Evolutionary conservation across 2,113 vertebrate species (phyloP), one percentile per base, ranked within the genome.

Genomic region (Pyrgilauda ruficollis): DNA sequence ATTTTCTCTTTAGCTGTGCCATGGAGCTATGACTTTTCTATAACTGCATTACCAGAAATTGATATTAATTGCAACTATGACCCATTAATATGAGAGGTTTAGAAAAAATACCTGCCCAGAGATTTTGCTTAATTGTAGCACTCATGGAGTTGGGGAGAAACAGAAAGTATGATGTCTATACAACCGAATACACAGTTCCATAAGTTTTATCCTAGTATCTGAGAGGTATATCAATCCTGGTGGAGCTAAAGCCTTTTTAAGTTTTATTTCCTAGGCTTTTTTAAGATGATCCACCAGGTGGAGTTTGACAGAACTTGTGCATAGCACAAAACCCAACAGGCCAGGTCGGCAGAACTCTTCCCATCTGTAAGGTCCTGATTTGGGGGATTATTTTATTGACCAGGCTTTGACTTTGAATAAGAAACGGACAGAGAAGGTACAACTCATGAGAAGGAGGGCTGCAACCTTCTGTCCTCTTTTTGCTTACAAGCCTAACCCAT

Each of bases 231-330:
- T 49, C 28, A 50, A 0, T 47, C 10, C 9, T 39, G 31, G 14
- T 44, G 49, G 56, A 61, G 19, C 0, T 1, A 37, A 62, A 75
- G 22, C 44, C 46, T 37, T 37, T 26, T 15, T 3, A 33, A 52
- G 33, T 39, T 39, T 68, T 30, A 35, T 62, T 63, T 70, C 49
- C 19, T 22, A 6, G 35, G 31, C 15, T 50, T 23, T 77, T 84
- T 70, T 39, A 41, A 56, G 56, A 39, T 72, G n/a, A 72, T 84
- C 94, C 94, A 87, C 84, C 87, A 96, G 93, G 52, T 95, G 96
- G 94, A 90, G 93, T 78, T 50, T 18, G 27, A 41, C n/a, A n/a
- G 68, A 73, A 15, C 2, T 37, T 37, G 43, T 24, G 9, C 9
- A 4, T 50, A 53, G 22, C 82, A 46, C 72, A 78, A 78, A 39